Evolutionary conservation across 2,113 vertebrate genomes (phyloP).

Genomic region (Prionailurus bengalensis): DNA sequence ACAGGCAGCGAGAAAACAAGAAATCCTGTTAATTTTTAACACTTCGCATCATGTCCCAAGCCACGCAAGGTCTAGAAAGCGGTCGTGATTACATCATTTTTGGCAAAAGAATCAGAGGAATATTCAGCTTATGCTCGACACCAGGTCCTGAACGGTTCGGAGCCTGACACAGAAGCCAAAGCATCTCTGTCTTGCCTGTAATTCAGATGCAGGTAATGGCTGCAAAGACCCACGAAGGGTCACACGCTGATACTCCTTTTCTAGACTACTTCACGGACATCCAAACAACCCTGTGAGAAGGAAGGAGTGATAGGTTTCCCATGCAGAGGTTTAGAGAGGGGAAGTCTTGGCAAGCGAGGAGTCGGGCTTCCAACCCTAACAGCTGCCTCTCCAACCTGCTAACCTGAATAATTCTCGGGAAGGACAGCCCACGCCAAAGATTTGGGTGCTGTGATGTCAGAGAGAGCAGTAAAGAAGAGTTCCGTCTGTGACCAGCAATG

Average conservation of each 20-base stretch:
- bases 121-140: not conserved
- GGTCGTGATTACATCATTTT: not conserved
- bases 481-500: not conserved
- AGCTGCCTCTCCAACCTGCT: not conserved
- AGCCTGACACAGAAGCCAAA: not conserved
- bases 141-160: not conserved
- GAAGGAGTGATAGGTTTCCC: not conserved
- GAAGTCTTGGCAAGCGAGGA: not conserved
- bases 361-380: not conserved
- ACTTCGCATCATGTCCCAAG: slow-evolving; percentile 38
- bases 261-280: not conserved
- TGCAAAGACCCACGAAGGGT: not conserved
- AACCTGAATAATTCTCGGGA: not conserved
- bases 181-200: not conserved
- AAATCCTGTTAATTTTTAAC: slow-evolving; percentile 60
- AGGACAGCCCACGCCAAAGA: not conserved
- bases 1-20: slow-evolving; percentile 42
- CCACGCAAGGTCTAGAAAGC: not conserved
- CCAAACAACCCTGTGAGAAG: not conserved
- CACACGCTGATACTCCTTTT: not conserved
- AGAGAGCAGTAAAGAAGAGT: not conserved
- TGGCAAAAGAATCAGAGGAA: slow-evolving; percentile 11
- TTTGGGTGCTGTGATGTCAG: not conserved
- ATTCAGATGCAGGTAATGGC: not conserved
- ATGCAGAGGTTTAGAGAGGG: not conserved